Base-by-base conservation (phyloP, 2,113 vertebrate species). In the Struthio camelus region DNA sequence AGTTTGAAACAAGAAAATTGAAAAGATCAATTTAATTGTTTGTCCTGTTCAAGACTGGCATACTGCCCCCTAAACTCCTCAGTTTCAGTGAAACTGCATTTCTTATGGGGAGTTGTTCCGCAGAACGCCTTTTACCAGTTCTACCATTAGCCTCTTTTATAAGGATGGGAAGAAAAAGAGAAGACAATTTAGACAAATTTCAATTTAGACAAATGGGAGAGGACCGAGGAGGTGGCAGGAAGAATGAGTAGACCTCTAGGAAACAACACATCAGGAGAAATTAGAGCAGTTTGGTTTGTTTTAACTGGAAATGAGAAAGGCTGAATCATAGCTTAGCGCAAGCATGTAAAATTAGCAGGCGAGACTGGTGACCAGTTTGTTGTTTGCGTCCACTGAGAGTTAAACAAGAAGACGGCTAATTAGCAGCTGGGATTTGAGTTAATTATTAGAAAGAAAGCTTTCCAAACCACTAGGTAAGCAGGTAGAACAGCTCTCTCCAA, bases 401-500 rank as follows among this genome's bases (percentile, higher is more conserved):
- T 95, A 95, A 95, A 82, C 5, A 80, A 94, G 76, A 90, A 92
- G 83, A 94, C 19, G 72, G 76, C 42, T 90, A 90, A 94, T 86
- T 93, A 94, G 86, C 94, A 85, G 87, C 65, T 53, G 83, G 77
- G 61, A 90, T 95, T 95, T 90, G 48, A 80, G 92, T 95, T 93
- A 96, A 95, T 95, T 96, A 96, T 96, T 95, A 96, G 86, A 91
- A 94, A 96, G 66, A 83, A 94, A 64, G 62, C 65, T 96, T 97
- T 96, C 92, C 92, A 96, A 96, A 95, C 96, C 95, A 96, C 92
- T 64, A 84, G 92, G 92, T 81, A 86, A 92, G 92, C 96, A 96
- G 95, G 96, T 96, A 96, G 56, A 72, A 48, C 94, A 93, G 88
- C 95, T 95, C 88, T 94, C 48, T 84, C 77, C 66, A 95, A 84